Conservation (phyloP, 2,113 vertebrate genomes). For the Delphinus delphis region DNA sequence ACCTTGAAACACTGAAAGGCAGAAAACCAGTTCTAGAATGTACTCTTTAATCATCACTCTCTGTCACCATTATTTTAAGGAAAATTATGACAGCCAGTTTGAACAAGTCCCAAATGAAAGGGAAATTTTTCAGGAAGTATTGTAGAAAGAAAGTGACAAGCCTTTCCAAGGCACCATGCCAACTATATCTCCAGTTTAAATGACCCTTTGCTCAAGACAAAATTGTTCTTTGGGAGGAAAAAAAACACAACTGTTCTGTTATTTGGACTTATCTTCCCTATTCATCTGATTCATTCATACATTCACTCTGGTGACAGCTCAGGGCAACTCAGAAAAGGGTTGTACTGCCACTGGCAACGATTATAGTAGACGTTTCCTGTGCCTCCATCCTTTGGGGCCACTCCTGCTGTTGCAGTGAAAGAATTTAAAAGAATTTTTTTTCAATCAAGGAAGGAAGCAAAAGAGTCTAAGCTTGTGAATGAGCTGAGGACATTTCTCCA, state of each 20-base stretch:
- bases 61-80: not conserved
- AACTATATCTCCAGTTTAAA: constrained; percentile 35
- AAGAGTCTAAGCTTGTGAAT: constrained; percentile 58
- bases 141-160: not conserved
- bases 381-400: constrained; percentile 16
- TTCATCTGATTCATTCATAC: constrained; percentile 61
- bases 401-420: constrained; percentile 63
- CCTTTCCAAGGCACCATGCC: not conserved
- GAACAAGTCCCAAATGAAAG: constrained; percentile 23
- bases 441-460: constrained; percentile 68
- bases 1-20: constrained; percentile 5
- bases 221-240: not conserved
- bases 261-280: constrained; percentile 35
- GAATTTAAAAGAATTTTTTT: constrained; percentile 66
- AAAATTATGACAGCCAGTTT: not conserved
- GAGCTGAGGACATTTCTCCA: constrained; percentile 58
- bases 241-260: not conserved
- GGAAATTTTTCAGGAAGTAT: constrained; percentile 22
- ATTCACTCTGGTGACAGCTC: constrained; percentile 38
- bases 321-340: constrained; percentile 13
- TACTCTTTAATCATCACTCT: not conserved
- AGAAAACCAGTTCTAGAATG: not conserved
- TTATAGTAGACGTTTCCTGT: constrained; percentile 53
- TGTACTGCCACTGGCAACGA: not conserved
- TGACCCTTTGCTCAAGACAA: constrained; percentile 53